Evolutionary conservation across 2,888 invertebrate species (phyloP).

Genomic region (Diplazon laetatorius): DNA sequence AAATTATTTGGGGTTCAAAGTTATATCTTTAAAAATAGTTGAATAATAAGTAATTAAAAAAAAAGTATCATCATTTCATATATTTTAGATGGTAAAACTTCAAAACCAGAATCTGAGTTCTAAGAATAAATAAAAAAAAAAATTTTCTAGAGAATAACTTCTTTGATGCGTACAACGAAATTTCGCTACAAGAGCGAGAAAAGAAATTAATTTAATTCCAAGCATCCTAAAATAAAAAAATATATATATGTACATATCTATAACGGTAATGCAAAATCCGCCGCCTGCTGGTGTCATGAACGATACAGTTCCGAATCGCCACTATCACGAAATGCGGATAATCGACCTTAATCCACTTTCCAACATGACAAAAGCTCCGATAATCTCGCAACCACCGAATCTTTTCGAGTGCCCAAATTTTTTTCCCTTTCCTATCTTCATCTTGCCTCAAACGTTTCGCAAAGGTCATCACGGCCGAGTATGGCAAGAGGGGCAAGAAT

Average conservation of each 20-base stretch:
- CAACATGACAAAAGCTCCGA: slow-evolving; percentile 13
- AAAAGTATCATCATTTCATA: no score
- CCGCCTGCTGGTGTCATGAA: not conserved
- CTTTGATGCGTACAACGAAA: no score
- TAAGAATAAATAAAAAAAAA: no score
- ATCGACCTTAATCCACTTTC: slow-evolving; percentile 27
- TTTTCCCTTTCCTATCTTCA: slow-evolving; percentile 18
- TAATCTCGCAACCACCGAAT: slow-evolving; percentile 26
- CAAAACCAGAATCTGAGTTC: no score
- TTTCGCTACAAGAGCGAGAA: no score
- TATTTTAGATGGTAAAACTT: no score
- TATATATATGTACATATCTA: not conserved
- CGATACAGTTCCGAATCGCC: slow-evolving; percentile 8
- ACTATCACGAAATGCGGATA: slow-evolving; percentile 3
- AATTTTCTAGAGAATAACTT: no score
- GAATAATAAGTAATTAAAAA: no score
- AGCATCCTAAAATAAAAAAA: not conserved
- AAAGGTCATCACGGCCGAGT: slow-evolving; percentile 20
- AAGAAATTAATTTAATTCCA: no score
- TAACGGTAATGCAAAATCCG: slow-evolving; percentile 8
- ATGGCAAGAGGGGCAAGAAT: no score
- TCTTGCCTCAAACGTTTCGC: slow-evolving; percentile 6
- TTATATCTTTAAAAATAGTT: no score
- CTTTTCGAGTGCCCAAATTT: slow-evolving; percentile 25
- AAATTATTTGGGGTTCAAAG: no score